phyloP scores from a whole-genome alignment of 2,797 vertebrate genomes.

The Halcyon chelicuti region DNA sequence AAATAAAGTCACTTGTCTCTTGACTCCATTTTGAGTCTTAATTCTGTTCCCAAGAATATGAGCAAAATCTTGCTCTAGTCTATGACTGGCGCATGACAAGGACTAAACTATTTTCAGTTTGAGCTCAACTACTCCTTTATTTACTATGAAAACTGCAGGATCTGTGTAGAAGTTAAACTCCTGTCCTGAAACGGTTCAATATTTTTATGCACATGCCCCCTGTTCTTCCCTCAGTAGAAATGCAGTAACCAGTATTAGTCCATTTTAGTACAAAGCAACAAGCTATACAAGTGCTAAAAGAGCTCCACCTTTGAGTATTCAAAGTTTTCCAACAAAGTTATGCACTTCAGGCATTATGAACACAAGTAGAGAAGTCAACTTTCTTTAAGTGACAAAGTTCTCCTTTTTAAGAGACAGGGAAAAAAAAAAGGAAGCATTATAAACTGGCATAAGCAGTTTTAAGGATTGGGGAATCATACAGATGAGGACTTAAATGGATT shows the following conservation, averaged over 20 bases:
- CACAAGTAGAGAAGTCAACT: neutral
- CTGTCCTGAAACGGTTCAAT: accelerated
- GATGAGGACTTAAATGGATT: neutral
- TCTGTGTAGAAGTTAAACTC: neutral
- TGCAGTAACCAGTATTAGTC: neutral
- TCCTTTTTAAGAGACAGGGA: neutral
- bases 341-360: neutral
- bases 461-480: neutral
- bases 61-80: no score
- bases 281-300: neutral
- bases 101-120: accelerated
- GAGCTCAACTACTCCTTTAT: neutral
- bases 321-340: neutral
- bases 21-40: no score
- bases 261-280: neutral
- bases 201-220: neutral
- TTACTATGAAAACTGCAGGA: neutral
- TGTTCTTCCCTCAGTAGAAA: neutral
- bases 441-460: neutral
- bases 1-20: no score
- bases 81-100: no score
- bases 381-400: neutral
- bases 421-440: neutral
- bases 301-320: neutral
- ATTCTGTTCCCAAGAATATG: no score